Percentiles rank a stretch among this genome's conserved stretches.
These are phyloP conservation scores for Panthera leo DNA, from an alignment of 2,113 vertebrate genomes.

Conservation along the genomic window DNA sequence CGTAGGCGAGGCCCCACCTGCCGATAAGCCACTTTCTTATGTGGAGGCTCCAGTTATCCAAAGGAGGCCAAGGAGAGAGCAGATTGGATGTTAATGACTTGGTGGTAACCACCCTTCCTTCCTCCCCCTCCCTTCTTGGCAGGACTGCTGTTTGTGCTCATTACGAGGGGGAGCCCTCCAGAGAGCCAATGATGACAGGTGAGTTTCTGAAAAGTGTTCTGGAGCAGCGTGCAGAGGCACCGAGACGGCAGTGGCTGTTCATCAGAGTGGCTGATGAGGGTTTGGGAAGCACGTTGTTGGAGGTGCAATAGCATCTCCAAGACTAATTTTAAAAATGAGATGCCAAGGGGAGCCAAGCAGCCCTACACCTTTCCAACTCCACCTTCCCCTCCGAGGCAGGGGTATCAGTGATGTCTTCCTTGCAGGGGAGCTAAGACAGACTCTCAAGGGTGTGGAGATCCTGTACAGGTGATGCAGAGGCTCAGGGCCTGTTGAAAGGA, in stretches of 20 bases:
- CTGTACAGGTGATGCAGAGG: background rate
- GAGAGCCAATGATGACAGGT: constrained; percentile 97
- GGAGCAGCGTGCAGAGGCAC: background rate
- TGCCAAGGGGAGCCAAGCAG: background rate
- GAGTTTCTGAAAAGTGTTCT: constrained; percentile 75
- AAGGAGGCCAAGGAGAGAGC: constrained; percentile 7
- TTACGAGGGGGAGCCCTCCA: constrained; percentile 96
- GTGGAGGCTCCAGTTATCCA: background rate
- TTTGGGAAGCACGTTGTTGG: background rate
- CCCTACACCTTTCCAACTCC: background rate
- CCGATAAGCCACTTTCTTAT: background rate
- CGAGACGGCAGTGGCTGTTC: background rate
- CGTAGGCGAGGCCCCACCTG: background rate
- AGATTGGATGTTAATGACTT: background rate
- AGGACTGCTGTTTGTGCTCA: constrained; percentile 98
- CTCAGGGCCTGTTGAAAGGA: background rate
- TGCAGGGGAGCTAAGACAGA: background rate
- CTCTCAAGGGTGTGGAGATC: background rate
- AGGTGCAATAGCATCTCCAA: background rate
- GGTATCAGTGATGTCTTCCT: background rate
- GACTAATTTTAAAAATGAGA: background rate
- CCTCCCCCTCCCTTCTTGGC: constrained; percentile 35
- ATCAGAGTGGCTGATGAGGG: background rate
- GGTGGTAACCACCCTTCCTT: constrained; percentile 7
- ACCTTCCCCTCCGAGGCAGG: background rate